Base-by-base conservation (phyloP, 2,888 invertebrate species). In the Scaeva pyrastri region DNA sequence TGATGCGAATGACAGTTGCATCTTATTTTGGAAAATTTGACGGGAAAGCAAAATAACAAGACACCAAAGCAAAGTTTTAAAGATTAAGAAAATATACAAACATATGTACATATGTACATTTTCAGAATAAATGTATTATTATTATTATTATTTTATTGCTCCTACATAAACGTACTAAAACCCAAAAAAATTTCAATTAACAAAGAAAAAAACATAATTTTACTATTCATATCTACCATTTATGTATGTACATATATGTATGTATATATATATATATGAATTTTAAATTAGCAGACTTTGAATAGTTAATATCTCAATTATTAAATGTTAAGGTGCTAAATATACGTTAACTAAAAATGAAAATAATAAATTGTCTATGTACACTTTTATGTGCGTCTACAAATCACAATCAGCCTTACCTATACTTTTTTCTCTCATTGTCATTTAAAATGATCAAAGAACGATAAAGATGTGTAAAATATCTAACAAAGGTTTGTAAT, bases 401-500 rank as follows among this genome's bases (percentile, higher is more conserved):
- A 55, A 26, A 26, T 10, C 4, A 55, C 55, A 26, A n/a, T n/a
- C n/a, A n/a, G 11, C 56, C 56, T 11, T 1, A 31, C 16, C 2
- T 16, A 56, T 11, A 56, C 5, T 11, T 1, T 36, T 16, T 41
- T 55, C 55, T 26, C 39, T 11, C 11, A 16, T 16, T 31, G 31
- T 31, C 5, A 16, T 6, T 50, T 12, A 52, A 4, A 10, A 14
- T 21, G 55, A 31, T 45, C 16, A 31, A 14, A 4, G 8, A 8
- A 60, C 0, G 8, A 39, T 23, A n/a, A 14, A 60, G 21, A 41
- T 21, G 39, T 26, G 16, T 41, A 66, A 39, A 75, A 36, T 11
- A 11, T 56, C n/a, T 48, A 19, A 64, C 19, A 39, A 2, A 73
- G 36, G 58, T 66, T 62, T 75, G n/a, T 41, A 56, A 81, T 75